phyloP scores from a whole-genome alignment of 2,113 vertebrate genomes.

The Malurus elegans region DNA sequence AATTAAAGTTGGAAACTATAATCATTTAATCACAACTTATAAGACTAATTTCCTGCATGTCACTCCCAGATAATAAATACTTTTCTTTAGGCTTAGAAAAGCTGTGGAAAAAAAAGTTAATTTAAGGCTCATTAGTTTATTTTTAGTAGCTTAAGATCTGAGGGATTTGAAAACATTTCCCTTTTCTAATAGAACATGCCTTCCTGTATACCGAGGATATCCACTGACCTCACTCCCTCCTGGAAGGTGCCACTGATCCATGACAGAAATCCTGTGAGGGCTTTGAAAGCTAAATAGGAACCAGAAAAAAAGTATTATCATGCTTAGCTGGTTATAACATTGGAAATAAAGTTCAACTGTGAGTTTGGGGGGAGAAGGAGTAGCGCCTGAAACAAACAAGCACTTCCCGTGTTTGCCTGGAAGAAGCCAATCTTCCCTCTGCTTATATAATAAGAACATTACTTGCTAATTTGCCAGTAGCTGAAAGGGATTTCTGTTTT shows the following conservation, averaged over 20 bases:
- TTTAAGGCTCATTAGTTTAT: conserved; percentile 84
- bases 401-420: conserved; percentile 80
- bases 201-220: conserved; percentile 82
- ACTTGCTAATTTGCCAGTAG: conserved; percentile 81
- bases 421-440: conserved; percentile 75
- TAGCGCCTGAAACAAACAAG: conserved; percentile 78
- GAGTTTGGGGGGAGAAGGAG: conserved; percentile 67
- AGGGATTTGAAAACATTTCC: conserved; percentile 79
- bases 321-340: conserved; percentile 75
- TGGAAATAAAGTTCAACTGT: conserved; percentile 73
- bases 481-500: conserved; percentile 84
- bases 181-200: conserved; percentile 79
- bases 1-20: conserved; percentile 72
- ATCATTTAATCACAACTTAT: conserved; percentile 73
- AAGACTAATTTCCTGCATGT: conserved; percentile 78
- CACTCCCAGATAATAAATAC: conserved; percentile 79
- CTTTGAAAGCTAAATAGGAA: conserved; percentile 76
- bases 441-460: conserved; percentile 80
- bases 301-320: conserved; percentile 71
- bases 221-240: conserved; percentile 78
- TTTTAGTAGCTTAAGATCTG: conserved; percentile 81
- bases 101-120: conserved; percentile 66
- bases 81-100: conserved; percentile 75
- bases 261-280: conserved; percentile 77
- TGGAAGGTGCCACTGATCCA: conserved; percentile 81